Conservation (phyloP, 2,113 vertebrate species). For the Cebus imitator region DNA sequence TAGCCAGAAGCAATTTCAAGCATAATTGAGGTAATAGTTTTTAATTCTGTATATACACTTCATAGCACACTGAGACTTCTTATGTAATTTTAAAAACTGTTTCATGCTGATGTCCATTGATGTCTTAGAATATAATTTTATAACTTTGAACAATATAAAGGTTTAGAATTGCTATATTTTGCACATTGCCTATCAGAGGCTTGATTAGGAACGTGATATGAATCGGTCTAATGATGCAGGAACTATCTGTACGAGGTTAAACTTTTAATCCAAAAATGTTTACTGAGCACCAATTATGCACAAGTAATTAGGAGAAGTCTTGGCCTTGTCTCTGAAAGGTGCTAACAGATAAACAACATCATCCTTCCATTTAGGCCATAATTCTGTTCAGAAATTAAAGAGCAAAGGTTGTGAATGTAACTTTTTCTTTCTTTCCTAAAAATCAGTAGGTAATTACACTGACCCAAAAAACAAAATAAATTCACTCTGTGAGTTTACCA, state of each 20-base stretch:
- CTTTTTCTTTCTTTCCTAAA: not conserved
- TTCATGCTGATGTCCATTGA: not conserved
- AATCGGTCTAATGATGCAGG: not conserved
- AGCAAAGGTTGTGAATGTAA: not conserved
- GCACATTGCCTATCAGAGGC: not conserved
- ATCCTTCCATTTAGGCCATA: not conserved
- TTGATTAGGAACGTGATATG: not conserved
- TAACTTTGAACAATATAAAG: not conserved
- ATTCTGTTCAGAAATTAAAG: constrained; percentile 12
- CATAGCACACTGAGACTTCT: not conserved
- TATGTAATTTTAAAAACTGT: not conserved
- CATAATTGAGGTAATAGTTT: not conserved
- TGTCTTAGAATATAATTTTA: not conserved
- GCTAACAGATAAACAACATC: not conserved
- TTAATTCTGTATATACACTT: not conserved
- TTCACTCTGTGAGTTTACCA: not conserved
- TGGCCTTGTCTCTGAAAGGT: not conserved
- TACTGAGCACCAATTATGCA: not conserved
- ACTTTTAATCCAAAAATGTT: constrained; percentile 12
- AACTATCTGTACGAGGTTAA: not conserved
- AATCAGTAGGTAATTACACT: not conserved
- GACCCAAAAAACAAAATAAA: not conserved
- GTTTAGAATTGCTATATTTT: not conserved
- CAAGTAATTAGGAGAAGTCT: not conserved
- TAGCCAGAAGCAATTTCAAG: not conserved